phyloP scores from a whole-genome alignment of 2,113 vertebrate species.

The Phainopepla nitens region DNA sequence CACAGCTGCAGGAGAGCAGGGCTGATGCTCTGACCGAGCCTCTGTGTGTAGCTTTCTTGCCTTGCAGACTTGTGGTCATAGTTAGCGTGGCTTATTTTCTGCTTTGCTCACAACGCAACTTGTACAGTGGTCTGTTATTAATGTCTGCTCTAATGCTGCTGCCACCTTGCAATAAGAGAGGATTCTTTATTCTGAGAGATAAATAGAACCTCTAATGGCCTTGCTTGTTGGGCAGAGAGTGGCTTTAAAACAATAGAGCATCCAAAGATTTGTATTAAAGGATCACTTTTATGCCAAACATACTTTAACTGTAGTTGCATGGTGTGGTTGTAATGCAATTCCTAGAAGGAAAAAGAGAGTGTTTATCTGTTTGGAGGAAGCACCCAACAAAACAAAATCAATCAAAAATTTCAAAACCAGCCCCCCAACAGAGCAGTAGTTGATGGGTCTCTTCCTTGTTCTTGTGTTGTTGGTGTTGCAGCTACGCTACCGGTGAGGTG shows the following conservation, averaged over 20 bases:
- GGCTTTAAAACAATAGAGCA: not conserved
- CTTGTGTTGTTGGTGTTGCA: slow-evolving; percentile 9
- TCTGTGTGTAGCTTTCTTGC: not conserved
- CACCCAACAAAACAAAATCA: not conserved
- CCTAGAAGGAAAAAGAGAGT: not conserved
- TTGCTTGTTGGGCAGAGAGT: not conserved
- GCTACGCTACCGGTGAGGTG: slow-evolving; percentile 90
- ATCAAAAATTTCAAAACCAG: not conserved
- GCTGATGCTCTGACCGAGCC: not conserved
- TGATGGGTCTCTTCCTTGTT: not conserved
- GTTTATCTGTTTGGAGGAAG: not conserved
- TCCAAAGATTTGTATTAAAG: not conserved
- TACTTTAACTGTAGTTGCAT: not conserved
- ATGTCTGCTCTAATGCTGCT: not conserved
- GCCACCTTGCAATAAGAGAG: not conserved
- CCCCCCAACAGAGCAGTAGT: not conserved
- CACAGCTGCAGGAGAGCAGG: not conserved
- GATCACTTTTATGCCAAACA: not conserved
- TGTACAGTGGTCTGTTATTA: not conserved
- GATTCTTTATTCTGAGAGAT: not conserved
- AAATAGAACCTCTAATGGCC: not conserved
- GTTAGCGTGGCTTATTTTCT: not conserved
- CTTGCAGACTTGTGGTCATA: not conserved
- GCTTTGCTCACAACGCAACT: not conserved
- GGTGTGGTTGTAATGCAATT: not conserved